phyloP scores from a whole-genome alignment of 2,888 invertebrate genomes.

The Osedax frankpressi region DNA sequence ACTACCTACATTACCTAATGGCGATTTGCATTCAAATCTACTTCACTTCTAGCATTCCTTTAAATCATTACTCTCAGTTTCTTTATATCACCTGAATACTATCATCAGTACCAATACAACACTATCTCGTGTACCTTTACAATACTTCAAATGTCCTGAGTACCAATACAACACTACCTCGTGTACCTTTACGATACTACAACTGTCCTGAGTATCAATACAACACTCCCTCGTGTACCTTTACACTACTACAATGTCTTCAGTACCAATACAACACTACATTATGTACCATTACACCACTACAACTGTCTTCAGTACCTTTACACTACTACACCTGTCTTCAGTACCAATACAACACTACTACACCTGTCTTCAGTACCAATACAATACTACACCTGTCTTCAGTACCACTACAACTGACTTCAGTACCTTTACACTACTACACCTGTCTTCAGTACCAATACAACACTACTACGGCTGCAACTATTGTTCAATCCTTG shows the following conservation, averaged over 20 bases:
- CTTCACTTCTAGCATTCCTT: too few species aligned
- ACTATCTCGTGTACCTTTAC: too few species aligned
- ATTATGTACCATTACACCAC: too few species aligned
- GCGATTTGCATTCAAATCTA: too few species aligned
- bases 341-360: neutral
- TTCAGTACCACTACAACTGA: neutral
- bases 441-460: conserved; percentile 41
- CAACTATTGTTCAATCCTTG: conserved; percentile 55
- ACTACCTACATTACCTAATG: too few species aligned
- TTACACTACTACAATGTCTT: neutral
- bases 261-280: conserved; percentile 30
- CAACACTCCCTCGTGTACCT: neutral
- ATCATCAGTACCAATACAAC: neutral
- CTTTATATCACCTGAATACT: too few species aligned
- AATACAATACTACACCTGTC: conserved; percentile 35
- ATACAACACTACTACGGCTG: conserved; percentile 39
- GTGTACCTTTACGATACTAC: neutral
- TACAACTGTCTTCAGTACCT: neutral
- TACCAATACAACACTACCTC: neutral
- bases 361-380: neutral
- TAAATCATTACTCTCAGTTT: too few species aligned
- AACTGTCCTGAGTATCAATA: neutral
- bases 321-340: too few species aligned
- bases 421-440: neutral
- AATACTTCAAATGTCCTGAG: neutral